These are phyloP conservation scores for Lagorchestes hirsutus DNA, from an alignment of 2,797 vertebrate species.

Conservation along the genomic window DNA sequence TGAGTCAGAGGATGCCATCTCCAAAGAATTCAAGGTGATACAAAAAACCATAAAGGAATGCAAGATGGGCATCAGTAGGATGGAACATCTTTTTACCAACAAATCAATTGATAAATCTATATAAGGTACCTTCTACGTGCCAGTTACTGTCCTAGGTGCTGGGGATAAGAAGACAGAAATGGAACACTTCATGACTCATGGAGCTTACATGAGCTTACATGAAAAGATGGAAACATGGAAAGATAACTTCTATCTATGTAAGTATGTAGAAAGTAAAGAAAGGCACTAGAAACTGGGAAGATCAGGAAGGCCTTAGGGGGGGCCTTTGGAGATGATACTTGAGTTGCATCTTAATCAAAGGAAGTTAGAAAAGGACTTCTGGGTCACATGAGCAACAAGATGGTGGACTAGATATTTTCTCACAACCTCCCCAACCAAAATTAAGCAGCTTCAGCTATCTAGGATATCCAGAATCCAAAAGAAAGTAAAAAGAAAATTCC, in stretches of 20 bases:
- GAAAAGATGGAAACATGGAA: neutral
- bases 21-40: neutral
- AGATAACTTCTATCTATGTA: neutral
- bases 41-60: neutral
- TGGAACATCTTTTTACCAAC: neutral
- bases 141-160: neutral
- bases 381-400: neutral
- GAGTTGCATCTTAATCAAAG: neutral
- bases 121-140: neutral
- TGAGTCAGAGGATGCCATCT: neutral
- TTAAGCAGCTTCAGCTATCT: neutral
- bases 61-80: neutral
- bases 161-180: neutral
- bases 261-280: neutral
- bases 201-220: neutral
- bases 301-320: neutral
- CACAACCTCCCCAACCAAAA: neutral
- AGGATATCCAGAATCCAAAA: neutral
- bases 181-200: neutral
- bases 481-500: neutral
- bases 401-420: neutral
- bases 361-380: neutral
- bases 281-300: neutral
- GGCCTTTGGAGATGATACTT: neutral
- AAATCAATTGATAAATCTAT: neutral